These are phyloP conservation scores for Pogonophryne albipinna DNA, from an alignment of 2,797 vertebrate species.

Conservation along the genomic window DNA sequence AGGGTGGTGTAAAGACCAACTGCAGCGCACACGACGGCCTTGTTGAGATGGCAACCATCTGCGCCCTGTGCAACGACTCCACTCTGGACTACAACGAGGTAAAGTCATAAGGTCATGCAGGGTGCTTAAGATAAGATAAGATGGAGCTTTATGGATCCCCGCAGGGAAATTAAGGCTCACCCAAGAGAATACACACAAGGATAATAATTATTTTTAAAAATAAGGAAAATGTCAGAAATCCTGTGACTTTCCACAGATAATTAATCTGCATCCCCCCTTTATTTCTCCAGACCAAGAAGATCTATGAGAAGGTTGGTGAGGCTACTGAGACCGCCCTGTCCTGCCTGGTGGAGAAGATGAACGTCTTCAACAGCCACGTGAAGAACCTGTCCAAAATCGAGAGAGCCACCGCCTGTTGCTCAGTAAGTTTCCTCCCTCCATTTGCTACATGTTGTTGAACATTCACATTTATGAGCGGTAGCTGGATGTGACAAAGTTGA, in stretches of 20 bases:
- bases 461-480: background rate
- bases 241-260: background rate
- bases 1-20: slow-evolving; percentile 85
- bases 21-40: slow-evolving; percentile 91
- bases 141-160: too few species aligned
- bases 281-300: slow-evolving; percentile 88
- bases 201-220: too few species aligned
- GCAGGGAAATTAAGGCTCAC: too few species aligned
- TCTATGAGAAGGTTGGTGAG: slow-evolving; percentile 96
- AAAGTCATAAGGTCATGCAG: slow-evolving; percentile 8
- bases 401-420: slow-evolving; percentile 91
- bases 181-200: too few species aligned
- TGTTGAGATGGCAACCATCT: slow-evolving; percentile 94
- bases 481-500: too few species aligned
- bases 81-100: slow-evolving; percentile 96
- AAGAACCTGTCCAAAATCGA: slow-evolving; percentile 87
- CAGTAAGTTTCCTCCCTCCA: slow-evolving; percentile 76
- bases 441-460: background rate
- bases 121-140: background rate
- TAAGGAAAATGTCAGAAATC: too few species aligned
- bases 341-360: slow-evolving; percentile 98
- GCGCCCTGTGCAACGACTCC: slow-evolving; percentile 96
- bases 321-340: slow-evolving; percentile 94
- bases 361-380: slow-evolving; percentile 90
- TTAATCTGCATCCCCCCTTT: slow-evolving; percentile 10